Evolutionary conservation across 2,888 invertebrate species (phyloP), one percentile per base, ranked within the genome.

Genomic region (Germaria angustata): DNA sequence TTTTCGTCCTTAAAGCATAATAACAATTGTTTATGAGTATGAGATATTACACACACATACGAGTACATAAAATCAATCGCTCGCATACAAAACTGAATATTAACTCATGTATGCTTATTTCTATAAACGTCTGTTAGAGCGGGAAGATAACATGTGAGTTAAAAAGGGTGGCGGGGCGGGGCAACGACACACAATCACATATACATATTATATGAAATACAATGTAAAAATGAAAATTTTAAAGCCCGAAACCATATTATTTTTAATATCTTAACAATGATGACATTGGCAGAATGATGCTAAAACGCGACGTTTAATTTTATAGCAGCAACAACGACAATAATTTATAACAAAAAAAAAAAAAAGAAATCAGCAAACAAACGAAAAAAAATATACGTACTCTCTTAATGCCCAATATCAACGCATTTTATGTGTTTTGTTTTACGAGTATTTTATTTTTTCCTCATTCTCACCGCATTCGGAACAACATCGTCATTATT

Each of bases 331-430:
- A 63, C 85, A 85, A 15, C 81, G 55, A 73, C 80, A 82, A 81
- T 57, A 69, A 66, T 72, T 75, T 65, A 22, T 11, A 17, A 15
- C 24, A 55, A 65, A 65, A 32, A 80, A 69, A 66, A 73, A 46
- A 22, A 55, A 61, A 32, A 68, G 34, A 57, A 39, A 65, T 9
- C 11, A 68, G 32, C 36, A 76, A 39, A 34, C 13, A 13, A 44
- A 44, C 34, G 75, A 81, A 79, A 72, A 84, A 87, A 88, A 87
- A 88, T 88, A 87, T n/a, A n/a, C n/a, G n/a, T n/a, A n/a, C n/a
- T n/a, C n/a, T n/a, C n/a, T 89, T 89, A 90, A 90, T 89, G 75
- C 59, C 82, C 79, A 79, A 82, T 79, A 71, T 82, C 71, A 76
- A 79, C 81, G 81, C 69, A 79, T 82, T 82, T 79, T 59, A 78